Evolutionary conservation across 1,140 invertebrate genomes (phyloP), one percentile per base, ranked within the genome.

Genomic region (Rhyzopertha dominica): DNA sequence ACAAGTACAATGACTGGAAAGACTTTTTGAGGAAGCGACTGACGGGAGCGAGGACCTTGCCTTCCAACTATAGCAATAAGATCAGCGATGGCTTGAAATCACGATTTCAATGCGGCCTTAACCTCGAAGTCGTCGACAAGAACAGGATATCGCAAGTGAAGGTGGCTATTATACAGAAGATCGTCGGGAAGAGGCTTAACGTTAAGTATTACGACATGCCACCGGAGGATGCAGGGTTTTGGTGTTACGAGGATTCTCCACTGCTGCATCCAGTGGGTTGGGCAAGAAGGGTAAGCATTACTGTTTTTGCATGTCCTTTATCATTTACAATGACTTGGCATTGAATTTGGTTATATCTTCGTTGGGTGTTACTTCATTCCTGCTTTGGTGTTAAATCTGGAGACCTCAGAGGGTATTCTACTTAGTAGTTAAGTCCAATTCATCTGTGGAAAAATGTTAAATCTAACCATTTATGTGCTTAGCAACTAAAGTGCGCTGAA

Each of bases 1-100:
- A 89, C 61, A 95, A 95, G 71, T 91, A 92, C 68, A 81, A 79
- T 56, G 92, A 97, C 71, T 97, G 94, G 94, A 94, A 95, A 67
- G 89, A 90, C 59, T 96, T 95, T 67, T 69, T 97, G 19, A 85
- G 94, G 39, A 87, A 87, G 59, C 77, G 90, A 50, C 72, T 98
- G 34, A 95, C 92, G 1, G 62, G 92, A n/a, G 89, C 92, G 12
- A 74, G 90, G 44, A 96, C 94, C 10, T 71, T 96, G 39, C 92
- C 93, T 3, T 85, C 87, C 9, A 91, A 92, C 69, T 96, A 95
- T 70, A 85, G 89, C 58, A 81, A 78, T 55, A 93, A 94, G 75
- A 80, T 94, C 13, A 82, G 79, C 53, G 87, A 88, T 37, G 88
- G 83, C 59, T 72, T 90, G 43, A 84, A 84, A 63, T 90, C 86